Evolutionary conservation across 2,113 vertebrate genomes (phyloP).

Genomic region (Pseudorectes ferrugineus): DNA sequence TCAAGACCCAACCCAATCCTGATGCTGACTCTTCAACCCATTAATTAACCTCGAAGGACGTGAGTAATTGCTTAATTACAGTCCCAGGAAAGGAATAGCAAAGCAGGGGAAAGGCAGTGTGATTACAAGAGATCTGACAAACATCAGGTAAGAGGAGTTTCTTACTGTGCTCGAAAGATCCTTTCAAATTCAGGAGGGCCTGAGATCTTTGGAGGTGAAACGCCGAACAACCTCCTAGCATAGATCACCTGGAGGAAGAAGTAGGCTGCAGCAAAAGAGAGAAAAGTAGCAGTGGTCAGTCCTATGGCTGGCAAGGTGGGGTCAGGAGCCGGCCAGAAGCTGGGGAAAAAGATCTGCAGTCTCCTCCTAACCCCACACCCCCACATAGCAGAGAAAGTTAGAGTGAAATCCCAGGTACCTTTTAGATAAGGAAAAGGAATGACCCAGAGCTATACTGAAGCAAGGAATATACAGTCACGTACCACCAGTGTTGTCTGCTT

Average conservation of each 20-base stretch:
- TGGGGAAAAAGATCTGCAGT: not conserved
- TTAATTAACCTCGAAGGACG: not conserved
- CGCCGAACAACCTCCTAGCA: slow-evolving; percentile 75
- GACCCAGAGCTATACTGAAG: not conserved
- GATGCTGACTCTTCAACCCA: not conserved
- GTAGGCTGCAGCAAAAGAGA: slow-evolving; percentile 75
- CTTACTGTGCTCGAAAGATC: slow-evolving; percentile 91
- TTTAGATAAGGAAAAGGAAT: not conserved
- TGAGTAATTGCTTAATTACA: not conserved
- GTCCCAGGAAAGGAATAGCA: not conserved
- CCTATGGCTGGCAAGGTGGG: rapidly evolving
- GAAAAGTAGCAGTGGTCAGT: not conserved
- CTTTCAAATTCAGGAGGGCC: slow-evolving; percentile 87
- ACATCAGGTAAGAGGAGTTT: not conserved
- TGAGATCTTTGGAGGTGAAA: slow-evolving; percentile 79
- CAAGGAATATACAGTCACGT: rapidly evolving
- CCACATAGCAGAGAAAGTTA: not conserved
- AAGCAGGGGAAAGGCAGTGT: not conserved
- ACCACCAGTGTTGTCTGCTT: not conserved
- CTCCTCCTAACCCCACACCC: not conserved
- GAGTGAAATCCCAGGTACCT: not conserved
- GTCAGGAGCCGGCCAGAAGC: not conserved
- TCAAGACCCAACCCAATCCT: not conserved
- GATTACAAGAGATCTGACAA: not conserved
- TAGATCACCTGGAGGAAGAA: slow-evolving; percentile 90